Percentiles rank a stretch among this genome's conserved stretches.
These are phyloP conservation scores for Brachyopa scutellaris DNA, from an alignment of 2,888 invertebrate genomes.

Conservation along the genomic window DNA sequence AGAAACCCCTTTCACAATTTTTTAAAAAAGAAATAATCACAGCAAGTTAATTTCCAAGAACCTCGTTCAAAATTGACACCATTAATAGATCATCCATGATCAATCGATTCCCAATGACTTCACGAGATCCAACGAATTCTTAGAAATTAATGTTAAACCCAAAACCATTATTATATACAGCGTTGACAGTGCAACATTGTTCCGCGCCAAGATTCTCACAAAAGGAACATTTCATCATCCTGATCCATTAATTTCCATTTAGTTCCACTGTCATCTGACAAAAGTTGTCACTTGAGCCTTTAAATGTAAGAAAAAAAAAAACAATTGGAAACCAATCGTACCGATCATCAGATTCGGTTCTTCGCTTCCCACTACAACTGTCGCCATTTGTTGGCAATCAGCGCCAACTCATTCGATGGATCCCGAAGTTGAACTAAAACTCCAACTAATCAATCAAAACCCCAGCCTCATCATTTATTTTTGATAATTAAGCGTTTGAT, in stretches of 20 bases:
- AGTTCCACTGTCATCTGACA: slow-evolving; percentile 69
- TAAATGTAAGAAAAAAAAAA: neutral
- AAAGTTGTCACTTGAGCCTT: slow-evolving; percentile 55
- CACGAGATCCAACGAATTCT: slow-evolving; percentile 26
- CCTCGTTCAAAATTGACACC: slow-evolving; percentile 34
- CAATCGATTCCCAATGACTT: slow-evolving; percentile 43
- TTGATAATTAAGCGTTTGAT: slow-evolving; percentile 65
- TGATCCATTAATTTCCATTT: slow-evolving; percentile 72
- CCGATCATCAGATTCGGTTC: slow-evolving; percentile 15
- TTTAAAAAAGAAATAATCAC: neutral
- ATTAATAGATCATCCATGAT: slow-evolving; percentile 63
- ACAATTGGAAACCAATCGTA: slow-evolving; percentile 28
- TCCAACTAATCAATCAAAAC: slow-evolving; percentile 67
- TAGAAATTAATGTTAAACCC: slow-evolving; percentile 32
- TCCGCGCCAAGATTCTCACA: slow-evolving; percentile 13
- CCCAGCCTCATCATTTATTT: slow-evolving; percentile 37
- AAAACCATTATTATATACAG: slow-evolving; percentile 13
- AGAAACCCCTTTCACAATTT: slow-evolving; percentile 17
- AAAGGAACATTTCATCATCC: slow-evolving; percentile 56
- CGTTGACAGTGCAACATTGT: slow-evolving; percentile 66
- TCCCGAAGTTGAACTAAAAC: slow-evolving; percentile 14
- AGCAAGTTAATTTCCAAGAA: slow-evolving; percentile 16
- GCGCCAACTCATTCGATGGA: slow-evolving; percentile 47
- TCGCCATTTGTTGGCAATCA: slow-evolving; percentile 33
- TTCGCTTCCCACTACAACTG: slow-evolving; percentile 27